These are phyloP conservation scores for Chionomys nivalis DNA, from an alignment of 2,113 vertebrate species.

Conservation along the genomic window DNA sequence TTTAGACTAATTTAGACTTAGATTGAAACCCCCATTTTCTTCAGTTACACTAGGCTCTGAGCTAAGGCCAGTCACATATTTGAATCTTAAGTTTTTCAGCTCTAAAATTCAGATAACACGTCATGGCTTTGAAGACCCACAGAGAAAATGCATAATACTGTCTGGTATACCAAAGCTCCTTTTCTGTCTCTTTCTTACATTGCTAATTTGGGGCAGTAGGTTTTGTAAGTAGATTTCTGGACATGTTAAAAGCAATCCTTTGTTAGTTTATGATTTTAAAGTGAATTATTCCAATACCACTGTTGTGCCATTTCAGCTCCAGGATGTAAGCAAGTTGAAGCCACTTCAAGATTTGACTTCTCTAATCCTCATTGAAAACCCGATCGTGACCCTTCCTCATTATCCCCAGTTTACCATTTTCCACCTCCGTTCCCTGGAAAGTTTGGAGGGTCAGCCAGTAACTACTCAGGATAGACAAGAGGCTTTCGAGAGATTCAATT, in stretches of 20 bases:
- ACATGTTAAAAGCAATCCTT: slow-evolving; percentile 42
- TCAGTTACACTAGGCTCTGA: slow-evolving; percentile 1
- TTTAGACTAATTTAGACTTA: slow-evolving; percentile 1
- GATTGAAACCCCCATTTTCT: slow-evolving; percentile 36
- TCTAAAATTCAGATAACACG: slow-evolving; percentile 5
- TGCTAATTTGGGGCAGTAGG: background rate
- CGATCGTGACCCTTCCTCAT: slow-evolving; percentile 88
- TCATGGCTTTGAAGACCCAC: background rate
- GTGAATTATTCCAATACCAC: slow-evolving; percentile 45
- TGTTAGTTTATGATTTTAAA: slow-evolving; percentile 55
- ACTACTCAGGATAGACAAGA: slow-evolving; percentile 87
- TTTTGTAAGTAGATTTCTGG: slow-evolving; percentile 26
- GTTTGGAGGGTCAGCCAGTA: slow-evolving; percentile 88
- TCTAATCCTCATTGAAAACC: slow-evolving; percentile 88
- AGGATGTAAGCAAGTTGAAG: slow-evolving; percentile 90
- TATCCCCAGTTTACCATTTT: slow-evolving; percentile 89
- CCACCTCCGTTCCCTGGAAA: slow-evolving; percentile 89
- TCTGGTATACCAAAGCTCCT: background rate
- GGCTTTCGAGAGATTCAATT: slow-evolving; percentile 90
- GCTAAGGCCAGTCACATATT: slow-evolving; percentile 42
- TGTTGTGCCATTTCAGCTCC: slow-evolving; percentile 85
- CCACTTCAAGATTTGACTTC: slow-evolving; percentile 90
- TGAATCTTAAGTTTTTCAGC: slow-evolving; percentile 25
- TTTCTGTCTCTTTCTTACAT: background rate
- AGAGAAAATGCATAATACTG: background rate